A percentile compares a stretch with the other conserved stretches of the same genome.
Conservation (phyloP, 2,113 vertebrate species). For the Peucedramus taeniatus region DNA sequence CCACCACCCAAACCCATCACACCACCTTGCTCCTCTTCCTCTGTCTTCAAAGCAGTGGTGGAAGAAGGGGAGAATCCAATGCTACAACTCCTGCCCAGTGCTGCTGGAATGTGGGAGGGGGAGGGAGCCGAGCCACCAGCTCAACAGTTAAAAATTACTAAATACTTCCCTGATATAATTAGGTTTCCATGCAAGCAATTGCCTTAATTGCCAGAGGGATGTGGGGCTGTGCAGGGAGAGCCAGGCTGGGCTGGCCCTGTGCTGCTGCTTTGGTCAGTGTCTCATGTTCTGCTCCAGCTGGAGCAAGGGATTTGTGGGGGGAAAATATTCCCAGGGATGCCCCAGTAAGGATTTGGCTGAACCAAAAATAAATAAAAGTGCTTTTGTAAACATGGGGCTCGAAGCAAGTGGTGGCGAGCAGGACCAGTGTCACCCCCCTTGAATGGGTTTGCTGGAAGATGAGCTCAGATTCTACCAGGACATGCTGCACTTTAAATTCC, state of each 20-base stretch:
- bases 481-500: neutral
- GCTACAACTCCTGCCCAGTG: neutral
- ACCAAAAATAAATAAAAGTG: neutral
- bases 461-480: neutral
- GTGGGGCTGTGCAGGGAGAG: neutral
- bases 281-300: neutral
- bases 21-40: neutral
- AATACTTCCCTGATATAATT: conserved; percentile 27
- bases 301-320: accelerated
- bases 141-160: conserved; percentile 45
- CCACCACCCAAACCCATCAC: neutral
- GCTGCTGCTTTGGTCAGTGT: accelerated
- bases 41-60: accelerated
- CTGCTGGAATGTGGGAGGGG: conserved; percentile 3
- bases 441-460: neutral
- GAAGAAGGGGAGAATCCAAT: neutral
- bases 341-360: neutral
- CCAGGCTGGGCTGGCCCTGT: neutral
- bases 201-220: conserved; percentile 28
- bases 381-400: neutral
- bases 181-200: conserved; percentile 16
- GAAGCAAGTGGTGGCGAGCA: accelerated
- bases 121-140: neutral
- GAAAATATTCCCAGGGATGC: neutral
- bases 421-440: neutral